Evolutionary conservation across 2,797 vertebrate species (phyloP).

Genomic region (Artibeus lituratus): DNA sequence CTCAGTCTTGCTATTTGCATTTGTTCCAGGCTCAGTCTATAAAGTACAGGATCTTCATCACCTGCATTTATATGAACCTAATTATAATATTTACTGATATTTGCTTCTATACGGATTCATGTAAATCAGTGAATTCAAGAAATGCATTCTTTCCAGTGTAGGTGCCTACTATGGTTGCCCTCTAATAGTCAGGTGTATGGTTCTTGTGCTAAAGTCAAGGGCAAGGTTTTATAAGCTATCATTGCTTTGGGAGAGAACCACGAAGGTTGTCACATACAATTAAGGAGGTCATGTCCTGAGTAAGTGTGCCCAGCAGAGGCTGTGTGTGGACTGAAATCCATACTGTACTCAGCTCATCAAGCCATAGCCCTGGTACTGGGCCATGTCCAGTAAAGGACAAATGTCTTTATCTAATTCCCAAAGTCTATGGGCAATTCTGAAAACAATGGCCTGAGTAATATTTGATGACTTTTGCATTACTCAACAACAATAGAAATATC

Average conservation of each 20-base stretch:
- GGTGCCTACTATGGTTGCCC: accelerated
- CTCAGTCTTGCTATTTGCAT: neutral
- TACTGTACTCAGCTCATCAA: neutral
- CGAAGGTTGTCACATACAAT: neutral
- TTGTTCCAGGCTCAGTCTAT: neutral
- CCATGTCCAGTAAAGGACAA: neutral
- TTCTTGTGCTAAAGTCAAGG: neutral
- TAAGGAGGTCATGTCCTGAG: neutral
- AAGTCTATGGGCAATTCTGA: neutral
- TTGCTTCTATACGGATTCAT: neutral
- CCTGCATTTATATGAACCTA: neutral
- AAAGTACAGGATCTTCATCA: neutral
- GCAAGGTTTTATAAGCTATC: neutral
- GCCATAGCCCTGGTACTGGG: neutral
- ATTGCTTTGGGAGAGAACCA: neutral
- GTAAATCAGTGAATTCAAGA: neutral
- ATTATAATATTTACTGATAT: neutral
- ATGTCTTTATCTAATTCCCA: neutral
- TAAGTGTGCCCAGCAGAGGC: neutral
- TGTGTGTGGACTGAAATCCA: neutral
- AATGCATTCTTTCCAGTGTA: neutral
- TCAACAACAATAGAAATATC: neutral
- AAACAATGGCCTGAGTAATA: neutral
- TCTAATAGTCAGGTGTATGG: neutral
- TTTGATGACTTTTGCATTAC: neutral